These are phyloP conservation scores for Eidolon helvum DNA, from an alignment of 2,113 vertebrate species.

Conservation along the genomic window DNA sequence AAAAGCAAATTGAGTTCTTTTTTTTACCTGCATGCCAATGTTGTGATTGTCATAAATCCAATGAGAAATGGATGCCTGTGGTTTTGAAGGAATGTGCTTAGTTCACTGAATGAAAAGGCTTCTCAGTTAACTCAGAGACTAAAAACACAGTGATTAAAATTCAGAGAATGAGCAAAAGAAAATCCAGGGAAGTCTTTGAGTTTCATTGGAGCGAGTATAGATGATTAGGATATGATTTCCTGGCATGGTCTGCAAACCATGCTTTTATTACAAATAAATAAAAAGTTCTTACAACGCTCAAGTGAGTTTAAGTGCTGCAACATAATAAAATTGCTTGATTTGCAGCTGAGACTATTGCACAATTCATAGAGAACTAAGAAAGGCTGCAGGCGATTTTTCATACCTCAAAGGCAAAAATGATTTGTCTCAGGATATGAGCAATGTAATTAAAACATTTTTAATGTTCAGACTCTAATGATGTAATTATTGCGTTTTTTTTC, in stretches of 20 bases:
- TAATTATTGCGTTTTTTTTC: conserved; percentile 1
- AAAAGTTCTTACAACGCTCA: neutral
- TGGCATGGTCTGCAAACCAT: neutral
- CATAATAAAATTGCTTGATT: neutral
- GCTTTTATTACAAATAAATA: conserved; percentile 43
- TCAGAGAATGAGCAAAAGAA: conserved; percentile 70
- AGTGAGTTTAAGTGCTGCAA: neutral
- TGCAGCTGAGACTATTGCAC: neutral
- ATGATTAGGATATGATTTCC: neutral
- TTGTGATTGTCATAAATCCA: conserved; percentile 62
- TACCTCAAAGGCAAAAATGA: neutral
- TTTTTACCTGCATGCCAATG: conserved; percentile 67
- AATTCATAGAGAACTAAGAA: neutral
- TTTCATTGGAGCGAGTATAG: conserved; percentile 29
- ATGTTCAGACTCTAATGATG: neutral
- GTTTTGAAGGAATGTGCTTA: conserved; percentile 77
- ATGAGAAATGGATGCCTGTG: conserved; percentile 71
- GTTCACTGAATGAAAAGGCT: conserved; percentile 57
- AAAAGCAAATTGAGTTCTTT: conserved; percentile 56
- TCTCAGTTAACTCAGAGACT: conserved; percentile 63
- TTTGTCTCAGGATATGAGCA: neutral
- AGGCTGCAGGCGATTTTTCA: neutral
- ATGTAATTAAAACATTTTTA: neutral
- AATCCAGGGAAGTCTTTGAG: conserved; percentile 41
- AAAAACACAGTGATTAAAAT: conserved; percentile 66